phyloP scores from a whole-genome alignment of 2,797 vertebrate genomes.

The Paramormyrops hopkinsi region DNA sequence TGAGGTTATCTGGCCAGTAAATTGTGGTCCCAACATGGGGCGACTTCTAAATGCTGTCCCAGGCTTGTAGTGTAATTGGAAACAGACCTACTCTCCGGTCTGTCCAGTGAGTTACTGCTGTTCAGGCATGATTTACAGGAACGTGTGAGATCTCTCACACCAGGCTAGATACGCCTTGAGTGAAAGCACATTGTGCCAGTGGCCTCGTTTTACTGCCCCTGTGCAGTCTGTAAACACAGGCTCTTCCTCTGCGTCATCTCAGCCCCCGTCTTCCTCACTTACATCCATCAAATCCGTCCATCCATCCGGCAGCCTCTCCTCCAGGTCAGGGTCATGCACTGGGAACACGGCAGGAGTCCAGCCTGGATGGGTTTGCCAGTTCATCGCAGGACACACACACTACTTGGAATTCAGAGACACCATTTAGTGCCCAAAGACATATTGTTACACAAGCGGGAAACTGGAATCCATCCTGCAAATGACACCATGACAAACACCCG shows the following conservation, averaged over 20 bases:
- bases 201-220: constrained; percentile 45
- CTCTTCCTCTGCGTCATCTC: constrained; percentile 48
- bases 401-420: background rate
- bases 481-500: background rate
- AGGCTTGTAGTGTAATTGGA: constrained; percentile 77
- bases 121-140: constrained; percentile 81
- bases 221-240: constrained; percentile 50
- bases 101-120: constrained; percentile 79
- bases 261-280: constrained; percentile 34
- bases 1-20: constrained; percentile 6
- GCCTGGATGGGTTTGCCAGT: background rate
- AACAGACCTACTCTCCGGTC: constrained; percentile 80
- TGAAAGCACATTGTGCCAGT: constrained; percentile 62
- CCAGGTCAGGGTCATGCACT: background rate
- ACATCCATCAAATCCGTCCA: background rate
- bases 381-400: background rate
- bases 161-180: constrained; percentile 71
- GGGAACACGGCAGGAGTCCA: background rate
- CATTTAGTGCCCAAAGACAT: background rate
- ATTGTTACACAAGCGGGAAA: background rate
- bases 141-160: constrained; percentile 77
- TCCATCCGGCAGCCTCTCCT: background rate
- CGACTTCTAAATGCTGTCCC: constrained; percentile 71
- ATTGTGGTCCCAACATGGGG: constrained; percentile 52
- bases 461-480: background rate